Base-by-base conservation (phyloP, 2,113 vertebrate genomes). In the Pampusana beccarii region DNA sequence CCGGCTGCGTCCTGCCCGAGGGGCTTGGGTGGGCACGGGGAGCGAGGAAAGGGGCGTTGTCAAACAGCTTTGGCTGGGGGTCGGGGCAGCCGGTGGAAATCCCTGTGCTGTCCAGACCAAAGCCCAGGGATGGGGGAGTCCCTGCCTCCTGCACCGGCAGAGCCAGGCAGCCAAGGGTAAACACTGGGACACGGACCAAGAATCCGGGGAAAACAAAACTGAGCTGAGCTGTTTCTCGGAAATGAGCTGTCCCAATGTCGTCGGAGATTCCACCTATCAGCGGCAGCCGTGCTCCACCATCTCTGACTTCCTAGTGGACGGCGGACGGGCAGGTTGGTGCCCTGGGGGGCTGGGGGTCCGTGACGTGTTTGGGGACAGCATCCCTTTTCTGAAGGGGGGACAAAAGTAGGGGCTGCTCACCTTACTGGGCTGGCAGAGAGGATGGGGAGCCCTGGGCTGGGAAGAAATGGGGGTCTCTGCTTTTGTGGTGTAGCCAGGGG, bases 321-420 rank as follows among this genome's bases (percentile, higher is more conserved):
- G 5, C 0, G 1, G 2, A 4, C 1, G 8, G 7, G 1, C 3
- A 46, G 34, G 29, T 26, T 5, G 17, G 58, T 56, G 71, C 2
- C 1, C 1, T 2, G 3, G 4, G 13, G 38, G 20, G 21, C 14
- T 0, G 8, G 3, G 9, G 2, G 13, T 9, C 21, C 8, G 1
- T 0, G 4, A 4, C 7, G 77, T 25, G 23, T 28, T 2, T 64
- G 60, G 66, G 50, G 42, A 15, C 42, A 29, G 53, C 8, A 13
- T 2, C 57, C 64, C 36, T 38, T 38, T 25, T 18, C 25, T 9
- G 24, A 7, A 21, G 3, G 2, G 3, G 13, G 3, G 6, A 18
- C 11, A 14, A 9, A 44, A 14, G 1, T 2, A 2, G 34, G 44
- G 7, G 9, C 26, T 77, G 46, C 51, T 66, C 14, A 1, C 2